These are phyloP conservation scores for Neodon shergylaensis DNA, from an alignment of 2,113 vertebrate genomes.

Conservation along the genomic window DNA sequence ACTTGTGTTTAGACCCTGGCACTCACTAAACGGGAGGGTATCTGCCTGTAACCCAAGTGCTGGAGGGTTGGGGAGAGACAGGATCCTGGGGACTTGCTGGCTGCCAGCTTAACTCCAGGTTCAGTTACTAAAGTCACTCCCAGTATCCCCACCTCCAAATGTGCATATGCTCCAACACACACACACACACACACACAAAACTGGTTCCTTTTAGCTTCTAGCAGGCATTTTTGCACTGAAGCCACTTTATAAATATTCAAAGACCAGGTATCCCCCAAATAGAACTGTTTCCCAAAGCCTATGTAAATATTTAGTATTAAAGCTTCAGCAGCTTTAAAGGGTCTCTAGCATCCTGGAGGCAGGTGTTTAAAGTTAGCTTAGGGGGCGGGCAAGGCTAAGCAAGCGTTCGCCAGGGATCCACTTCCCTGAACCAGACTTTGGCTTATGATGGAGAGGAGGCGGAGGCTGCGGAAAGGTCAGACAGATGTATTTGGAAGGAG, in stretches of 20 bases:
- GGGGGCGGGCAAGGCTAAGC: neutral
- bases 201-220: neutral
- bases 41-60: neutral
- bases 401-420: neutral
- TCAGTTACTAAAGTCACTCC: neutral
- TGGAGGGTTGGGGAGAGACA: neutral
- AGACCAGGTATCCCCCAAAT: slow-evolving; percentile 18
- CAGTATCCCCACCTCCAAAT: neutral
- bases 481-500: slow-evolving; percentile 3
- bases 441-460: neutral
- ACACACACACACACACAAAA: neutral
- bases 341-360: slow-evolving; percentile 28
- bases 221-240: neutral
- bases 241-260: slow-evolving; percentile 41
- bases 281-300: neutral
- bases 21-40: neutral
- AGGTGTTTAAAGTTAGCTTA: neutral
- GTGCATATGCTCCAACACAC: neutral
- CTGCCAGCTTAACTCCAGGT: neutral
- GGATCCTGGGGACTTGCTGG: neutral
- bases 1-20: neutral
- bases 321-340: slow-evolving; percentile 48
- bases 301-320: slow-evolving; percentile 52
- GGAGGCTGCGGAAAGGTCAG: slow-evolving; percentile 35
- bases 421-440: neutral